Evolutionary conservation across 2,113 vertebrate species (phyloP), one percentile per base, ranked within the genome.

Genomic region (Nycticebus coucang): DNA sequence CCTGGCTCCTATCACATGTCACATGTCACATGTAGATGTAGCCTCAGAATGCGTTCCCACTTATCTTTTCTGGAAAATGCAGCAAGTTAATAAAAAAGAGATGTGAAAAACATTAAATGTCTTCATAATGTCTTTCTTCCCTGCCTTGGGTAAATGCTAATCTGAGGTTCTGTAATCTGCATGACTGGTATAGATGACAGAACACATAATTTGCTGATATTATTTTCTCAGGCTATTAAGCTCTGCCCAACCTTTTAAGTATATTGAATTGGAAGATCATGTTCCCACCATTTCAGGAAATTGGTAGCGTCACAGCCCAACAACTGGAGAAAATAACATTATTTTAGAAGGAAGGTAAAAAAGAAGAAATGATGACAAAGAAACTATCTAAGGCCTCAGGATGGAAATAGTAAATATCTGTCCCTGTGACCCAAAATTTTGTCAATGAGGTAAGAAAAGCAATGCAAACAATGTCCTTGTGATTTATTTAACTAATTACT

Each of bases 251-350:
- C 2, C 94, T 95, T 94, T 84, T 69, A 11, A 94, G 19, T 37
- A 96, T 71, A 94, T 57, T 87, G 93, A 97, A 90, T 53, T 95
- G 92, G 96, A 93, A 97, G 88, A 97, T 96, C 69, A 89, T 85
- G 24, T 89, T 77, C 0, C 0, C 33, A 82, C 89, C 71, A 97
- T 93, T 97, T 97, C 75, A 94, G 78, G 41, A 96, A 96, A 96
- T 89, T 93, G 60, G 53, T 96, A 93, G 3, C 30, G 26, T 97
- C 85, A 93, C 68, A 89, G 88, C 26, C 81, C 75, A 96, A 95
- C 88, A 96, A 80, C 78, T 96, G 96, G 78, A 97, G 89, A 97
- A 97, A 97, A 97, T 93, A 97, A 80, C 79, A 91, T 96, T 95
- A 81, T 94, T 96, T 97, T 90, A 89, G 69, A 91, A 2, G 5